Conservation (phyloP, 2,113 vertebrate species). For the Charadrius vociferus region DNA sequence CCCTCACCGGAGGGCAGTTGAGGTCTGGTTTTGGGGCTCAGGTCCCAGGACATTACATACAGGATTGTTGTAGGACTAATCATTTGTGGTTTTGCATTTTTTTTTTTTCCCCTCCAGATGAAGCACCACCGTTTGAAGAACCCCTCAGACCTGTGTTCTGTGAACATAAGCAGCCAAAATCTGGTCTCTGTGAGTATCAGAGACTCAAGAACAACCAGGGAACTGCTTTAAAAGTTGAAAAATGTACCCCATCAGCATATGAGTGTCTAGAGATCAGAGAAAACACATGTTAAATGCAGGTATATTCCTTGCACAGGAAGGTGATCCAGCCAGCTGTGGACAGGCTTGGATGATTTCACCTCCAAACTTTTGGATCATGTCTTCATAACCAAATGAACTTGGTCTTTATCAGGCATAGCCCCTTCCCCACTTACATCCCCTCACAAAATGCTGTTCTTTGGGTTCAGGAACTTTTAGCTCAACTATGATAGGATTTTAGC, state of each 20-base stretch:
- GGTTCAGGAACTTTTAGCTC: not conserved
- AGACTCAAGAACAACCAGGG: not conserved
- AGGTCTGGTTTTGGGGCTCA: not conserved
- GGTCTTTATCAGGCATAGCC: not conserved
- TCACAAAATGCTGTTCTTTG: not conserved
- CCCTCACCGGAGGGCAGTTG: not conserved
- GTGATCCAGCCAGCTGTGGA: not conserved
- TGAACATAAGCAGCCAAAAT: slow-evolving; percentile 80
- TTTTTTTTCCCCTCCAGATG: slow-evolving; percentile 71
- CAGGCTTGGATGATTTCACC: not conserved
- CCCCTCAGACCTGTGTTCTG: slow-evolving; percentile 80
- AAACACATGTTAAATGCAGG: not conserved
- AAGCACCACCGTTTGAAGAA: slow-evolving; percentile 73
- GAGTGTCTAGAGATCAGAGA: not conserved
- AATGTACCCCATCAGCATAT: fast-evolving
- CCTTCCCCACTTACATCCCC: not conserved
- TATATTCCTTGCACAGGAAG: not conserved
- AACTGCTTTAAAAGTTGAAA: not conserved
- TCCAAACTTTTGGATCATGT: not conserved
- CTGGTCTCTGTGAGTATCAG: slow-evolving; percentile 75
- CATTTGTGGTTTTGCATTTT: not conserved
- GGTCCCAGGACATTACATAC: not conserved
- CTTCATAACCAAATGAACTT: not conserved
- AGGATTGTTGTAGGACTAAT: not conserved
- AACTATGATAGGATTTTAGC: not conserved